A percentile compares a stretch with the other conserved stretches of the same genome.
Evolutionary conservation across 92 coral and sea anemone species (phyloP).

Genomic region (Palythoa grandiflora): DNA sequence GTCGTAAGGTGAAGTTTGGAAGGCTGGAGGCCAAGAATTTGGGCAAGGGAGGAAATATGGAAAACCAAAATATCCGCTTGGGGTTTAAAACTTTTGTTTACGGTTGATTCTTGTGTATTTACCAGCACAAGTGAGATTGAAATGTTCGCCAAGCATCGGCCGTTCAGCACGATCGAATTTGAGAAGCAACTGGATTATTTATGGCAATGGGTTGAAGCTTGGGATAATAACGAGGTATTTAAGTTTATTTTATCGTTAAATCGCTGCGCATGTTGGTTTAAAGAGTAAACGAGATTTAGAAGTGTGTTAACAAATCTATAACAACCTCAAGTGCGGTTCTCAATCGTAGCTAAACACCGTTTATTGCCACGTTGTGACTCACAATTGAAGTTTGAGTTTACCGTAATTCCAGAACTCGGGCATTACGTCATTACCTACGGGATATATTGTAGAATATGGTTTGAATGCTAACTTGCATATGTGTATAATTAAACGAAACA

Average conservation of each 20-base stretch:
- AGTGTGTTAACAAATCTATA: slow-evolving; percentile 13
- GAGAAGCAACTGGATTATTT: slow-evolving; percentile 95
- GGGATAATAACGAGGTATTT: slow-evolving; percentile 91
- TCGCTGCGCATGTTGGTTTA: not conserved
- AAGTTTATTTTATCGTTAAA: not conserved
- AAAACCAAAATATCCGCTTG: not conserved
- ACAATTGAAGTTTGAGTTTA: not conserved
- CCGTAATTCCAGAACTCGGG: not conserved
- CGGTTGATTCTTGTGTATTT: not conserved
- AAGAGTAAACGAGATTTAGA: slow-evolving; percentile 27
- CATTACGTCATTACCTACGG: not conserved
- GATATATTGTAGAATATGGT: not conserved
- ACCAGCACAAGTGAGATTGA: not conserved
- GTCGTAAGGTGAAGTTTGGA: not conserved
- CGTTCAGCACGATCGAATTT: slow-evolving; percentile 86
- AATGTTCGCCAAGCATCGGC: slow-evolving; percentile 81
- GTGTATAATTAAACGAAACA: not conserved
- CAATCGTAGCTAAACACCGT: slow-evolving; percentile 23
- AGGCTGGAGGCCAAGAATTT: not conserved
- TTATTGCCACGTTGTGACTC: not conserved
- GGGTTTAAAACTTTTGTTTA: slow-evolving; percentile 9
- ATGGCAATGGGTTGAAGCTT: slow-evolving; percentile 91
- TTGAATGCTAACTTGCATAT: not conserved
- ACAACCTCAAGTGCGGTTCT: slow-evolving; percentile 12
- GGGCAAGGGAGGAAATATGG: not conserved